phyloP scores from a whole-genome alignment of 2,113 vertebrate genomes.

The Hirundichthys speculiger region DNA sequence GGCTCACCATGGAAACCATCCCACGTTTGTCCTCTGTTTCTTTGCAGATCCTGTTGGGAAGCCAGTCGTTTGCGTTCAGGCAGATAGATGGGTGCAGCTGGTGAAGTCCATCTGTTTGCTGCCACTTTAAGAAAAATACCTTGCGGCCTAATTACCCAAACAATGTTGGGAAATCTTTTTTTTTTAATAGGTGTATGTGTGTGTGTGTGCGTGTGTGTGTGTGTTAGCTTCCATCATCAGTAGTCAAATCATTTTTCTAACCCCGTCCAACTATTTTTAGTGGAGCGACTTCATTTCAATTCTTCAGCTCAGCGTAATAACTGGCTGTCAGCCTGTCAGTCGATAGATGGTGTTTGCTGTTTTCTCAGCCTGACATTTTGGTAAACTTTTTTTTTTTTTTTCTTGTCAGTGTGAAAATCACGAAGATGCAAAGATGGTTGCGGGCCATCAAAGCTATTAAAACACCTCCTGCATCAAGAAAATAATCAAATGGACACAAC shows the following conservation, averaged over 20 bases:
- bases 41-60: slow-evolving; percentile 17
- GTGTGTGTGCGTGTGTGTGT: background rate
- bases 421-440: slow-evolving; percentile 15
- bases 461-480: slow-evolving; percentile 18
- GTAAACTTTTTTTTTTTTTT: slow-evolving; percentile 33
- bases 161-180: slow-evolving; percentile 16
- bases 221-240: slow-evolving; percentile 15
- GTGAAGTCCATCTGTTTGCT: slow-evolving; percentile 44
- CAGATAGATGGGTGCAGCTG: slow-evolving; percentile 44
- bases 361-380: slow-evolving; percentile 44
- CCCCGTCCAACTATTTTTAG: slow-evolving; percentile 19
- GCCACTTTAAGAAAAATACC: slow-evolving; percentile 33
- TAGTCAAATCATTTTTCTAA: slow-evolving; percentile 17
- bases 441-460: slow-evolving; percentile 25
- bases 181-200: background rate
- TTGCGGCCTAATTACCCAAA: slow-evolving; percentile 34
- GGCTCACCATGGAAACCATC: slow-evolving; percentile 61
- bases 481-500: slow-evolving; percentile 14
- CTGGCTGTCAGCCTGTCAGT: slow-evolving; percentile 62
- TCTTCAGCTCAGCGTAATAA: slow-evolving; percentile 57
- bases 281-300: slow-evolving; percentile 28
- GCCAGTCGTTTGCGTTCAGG: slow-evolving; percentile 5
- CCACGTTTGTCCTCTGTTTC: slow-evolving; percentile 24
- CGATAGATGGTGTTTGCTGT: slow-evolving; percentile 29
- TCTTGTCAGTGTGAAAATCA: slow-evolving; percentile 33